These are phyloP conservation scores for Mimumesa dahlbomi DNA, from an alignment of 2,888 invertebrate genomes.

Conservation along the genomic window DNA sequence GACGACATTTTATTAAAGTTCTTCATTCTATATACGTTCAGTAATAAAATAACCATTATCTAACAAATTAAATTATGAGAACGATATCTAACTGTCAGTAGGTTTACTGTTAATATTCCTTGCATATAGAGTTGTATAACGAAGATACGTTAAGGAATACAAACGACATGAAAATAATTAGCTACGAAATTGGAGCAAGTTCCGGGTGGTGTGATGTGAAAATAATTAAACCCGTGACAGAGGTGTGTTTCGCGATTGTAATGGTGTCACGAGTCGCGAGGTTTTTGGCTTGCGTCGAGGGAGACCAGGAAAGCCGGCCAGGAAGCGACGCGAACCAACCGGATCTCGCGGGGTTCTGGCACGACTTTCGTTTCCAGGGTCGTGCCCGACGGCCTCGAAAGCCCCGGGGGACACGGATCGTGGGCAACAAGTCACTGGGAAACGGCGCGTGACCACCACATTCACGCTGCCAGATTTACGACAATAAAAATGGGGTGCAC, in stretches of 20 bases:
- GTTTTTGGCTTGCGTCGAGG: conserved; percentile 14
- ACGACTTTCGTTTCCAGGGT: conserved; percentile 47
- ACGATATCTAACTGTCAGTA: too few species aligned
- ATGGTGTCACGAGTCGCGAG: conserved; percentile 25
- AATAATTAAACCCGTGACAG: too few species aligned
- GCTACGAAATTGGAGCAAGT: too few species aligned
- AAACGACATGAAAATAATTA: too few species aligned
- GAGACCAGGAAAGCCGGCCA: conserved; percentile 17
- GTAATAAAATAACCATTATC: too few species aligned
- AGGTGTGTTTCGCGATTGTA: background rate
- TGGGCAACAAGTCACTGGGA: conserved; percentile 69
- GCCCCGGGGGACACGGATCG: conserved; percentile 63
- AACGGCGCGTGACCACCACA: conserved; percentile 65
- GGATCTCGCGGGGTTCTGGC: conserved; percentile 61
- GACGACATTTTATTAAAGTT: too few species aligned
- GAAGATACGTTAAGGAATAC: too few species aligned
- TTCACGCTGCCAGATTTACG: conserved; percentile 58
- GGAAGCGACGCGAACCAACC: conserved; percentile 56
- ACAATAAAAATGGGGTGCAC: conserved; percentile 52
- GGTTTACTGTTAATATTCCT: too few species aligned
- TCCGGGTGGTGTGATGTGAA: too few species aligned
- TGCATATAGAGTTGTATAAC: too few species aligned
- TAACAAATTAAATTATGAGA: too few species aligned
- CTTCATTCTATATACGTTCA: too few species aligned
- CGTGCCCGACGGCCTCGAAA: conserved; percentile 50